phyloP scores from a whole-genome alignment of 2,888 invertebrate genomes.

The Pachydiplax longipennis region DNA sequence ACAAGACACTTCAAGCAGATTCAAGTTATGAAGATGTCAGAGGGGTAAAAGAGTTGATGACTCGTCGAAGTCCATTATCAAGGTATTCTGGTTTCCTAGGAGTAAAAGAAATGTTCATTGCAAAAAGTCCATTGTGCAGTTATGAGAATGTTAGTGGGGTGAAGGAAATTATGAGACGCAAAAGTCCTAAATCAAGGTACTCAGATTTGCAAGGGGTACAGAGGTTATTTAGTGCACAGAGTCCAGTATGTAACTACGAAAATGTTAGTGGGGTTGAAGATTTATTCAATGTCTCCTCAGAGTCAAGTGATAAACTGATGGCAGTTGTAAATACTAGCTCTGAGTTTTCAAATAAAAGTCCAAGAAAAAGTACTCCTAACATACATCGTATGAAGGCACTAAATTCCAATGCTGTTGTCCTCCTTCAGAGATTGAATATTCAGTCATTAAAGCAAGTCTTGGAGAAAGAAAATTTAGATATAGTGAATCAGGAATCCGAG shows the following conservation, averaged over 20 bases:
- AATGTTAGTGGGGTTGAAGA: background rate
- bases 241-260: background rate
- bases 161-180: background rate
- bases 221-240: background rate
- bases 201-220: background rate
- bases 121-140: background rate
- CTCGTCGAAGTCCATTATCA: background rate
- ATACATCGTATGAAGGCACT: too few species aligned
- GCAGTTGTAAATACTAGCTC: too few species aligned
- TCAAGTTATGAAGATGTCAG: background rate
- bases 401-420: too few species aligned
- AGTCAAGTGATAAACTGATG: too few species aligned
- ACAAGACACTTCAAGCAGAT: too few species aligned
- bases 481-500: too few species aligned
- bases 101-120: background rate
- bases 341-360: too few species aligned
- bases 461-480: too few species aligned
- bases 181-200: conserved; percentile 7
- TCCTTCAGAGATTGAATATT: too few species aligned
- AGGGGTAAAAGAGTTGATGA: background rate
- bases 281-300: background rate
- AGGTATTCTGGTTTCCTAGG: background rate
- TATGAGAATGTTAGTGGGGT: background rate
- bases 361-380: too few species aligned
- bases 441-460: too few species aligned